A percentile compares a stretch with the other conserved stretches of the same genome.
These are phyloP conservation scores for Phalloptychus januarius DNA, from an alignment of 2,797 vertebrate species.

Conservation along the genomic window DNA sequence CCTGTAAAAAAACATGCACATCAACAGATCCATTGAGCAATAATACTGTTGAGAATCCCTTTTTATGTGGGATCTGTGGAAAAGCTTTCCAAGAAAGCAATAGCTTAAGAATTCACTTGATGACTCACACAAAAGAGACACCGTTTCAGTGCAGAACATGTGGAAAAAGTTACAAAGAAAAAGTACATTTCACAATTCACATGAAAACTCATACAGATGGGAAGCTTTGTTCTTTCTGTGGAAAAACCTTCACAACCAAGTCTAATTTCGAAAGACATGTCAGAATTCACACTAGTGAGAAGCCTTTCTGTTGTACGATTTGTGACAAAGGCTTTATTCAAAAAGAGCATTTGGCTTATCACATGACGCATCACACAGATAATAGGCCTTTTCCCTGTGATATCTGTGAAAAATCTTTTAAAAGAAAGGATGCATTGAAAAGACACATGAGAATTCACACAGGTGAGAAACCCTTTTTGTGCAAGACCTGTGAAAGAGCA, in stretches of 20 bases:
- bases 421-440: background rate
- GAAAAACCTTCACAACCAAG: background rate
- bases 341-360: background rate
- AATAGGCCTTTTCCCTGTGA: background rate
- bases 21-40: background rate
- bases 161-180: background rate
- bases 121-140: background rate
- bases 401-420: conserved; percentile 1
- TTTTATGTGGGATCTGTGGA: background rate
- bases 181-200: background rate
- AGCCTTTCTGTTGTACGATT: background rate
- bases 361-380: background rate
- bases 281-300: background rate
- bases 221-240: background rate
- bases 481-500: background rate
- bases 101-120: background rate
- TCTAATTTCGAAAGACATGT: background rate
- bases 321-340: background rate
- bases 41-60: background rate
- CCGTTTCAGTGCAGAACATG: background rate
- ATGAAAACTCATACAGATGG: background rate
- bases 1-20: background rate
- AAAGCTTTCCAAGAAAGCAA: background rate
- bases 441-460: background rate
- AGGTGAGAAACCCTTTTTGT: background rate